Evolutionary conservation across 2,797 vertebrate genomes (phyloP), one percentile per base, ranked within the genome.

Genomic region (Pseudopleuronectes americanus): DNA sequence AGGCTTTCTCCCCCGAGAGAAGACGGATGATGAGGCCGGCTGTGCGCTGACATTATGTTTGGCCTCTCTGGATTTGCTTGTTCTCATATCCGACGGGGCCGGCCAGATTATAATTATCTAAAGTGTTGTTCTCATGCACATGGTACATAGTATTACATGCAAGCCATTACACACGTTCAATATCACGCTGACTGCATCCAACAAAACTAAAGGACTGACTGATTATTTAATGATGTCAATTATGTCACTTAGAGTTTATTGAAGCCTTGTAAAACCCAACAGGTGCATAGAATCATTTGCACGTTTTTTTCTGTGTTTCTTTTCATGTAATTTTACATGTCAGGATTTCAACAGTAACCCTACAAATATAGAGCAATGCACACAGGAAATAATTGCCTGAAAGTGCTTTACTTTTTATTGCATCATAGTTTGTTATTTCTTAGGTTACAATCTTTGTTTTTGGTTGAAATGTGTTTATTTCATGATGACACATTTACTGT

Each of bases 61-160:
- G 54, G 52, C 69, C 59, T 49, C 49, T 49, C 43, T 54, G 26
- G 36, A 58, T 53, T 56, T 26, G 8, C 62, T 64, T 76, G 22
- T 78, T 80, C 69, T 72, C 54, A 23, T 45, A 71, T 60, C 13
- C 26, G 52, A 61, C 60, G 23, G 57, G 68, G 51, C 62, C 36
- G 49, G 55, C 21, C 49, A 57, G 55, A 71, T 75, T 53, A 55
- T 75, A 63, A 84, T 84, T 71, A 82, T 57, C 69, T 64, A 9
- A 78, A 84, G 68, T 75, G 68, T 52, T 55, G 55, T 64, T 59
- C 38, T 65, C 33, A 14, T 58, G 45, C 41, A 51, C 41, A 22
- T 13, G 24, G 13, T 31, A 17, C 68, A 62, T 5, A 6, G 8
- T 56, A 10, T 76, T 64, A 71, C 38, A 64, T 64, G 36, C 41